These are phyloP conservation scores for Leuctra nigra DNA, from an alignment of 2,888 invertebrate genomes.

Conservation along the genomic window DNA sequence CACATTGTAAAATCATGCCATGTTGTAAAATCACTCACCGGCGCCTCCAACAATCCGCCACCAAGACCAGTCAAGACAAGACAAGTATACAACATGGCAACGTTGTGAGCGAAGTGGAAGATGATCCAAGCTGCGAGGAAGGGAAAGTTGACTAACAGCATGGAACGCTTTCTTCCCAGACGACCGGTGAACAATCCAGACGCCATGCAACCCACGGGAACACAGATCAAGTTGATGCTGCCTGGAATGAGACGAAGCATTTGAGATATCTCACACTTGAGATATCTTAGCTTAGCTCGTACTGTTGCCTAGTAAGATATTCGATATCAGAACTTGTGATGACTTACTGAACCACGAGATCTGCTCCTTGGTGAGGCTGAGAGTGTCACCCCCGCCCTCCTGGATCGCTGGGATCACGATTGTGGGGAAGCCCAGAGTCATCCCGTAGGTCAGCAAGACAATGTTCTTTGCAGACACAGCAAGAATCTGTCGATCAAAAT, in stretches of 20 bases:
- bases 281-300: no score
- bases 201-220: slow-evolving; percentile 69
- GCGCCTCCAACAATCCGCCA: slow-evolving; percentile 74
- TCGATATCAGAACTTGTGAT: no score
- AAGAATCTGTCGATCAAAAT: no score
- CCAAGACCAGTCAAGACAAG: slow-evolving; percentile 65
- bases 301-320: no score
- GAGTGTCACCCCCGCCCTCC: slow-evolving; percentile 41
- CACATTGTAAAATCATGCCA: no score
- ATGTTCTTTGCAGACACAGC: slow-evolving; percentile 79
- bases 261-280: no score
- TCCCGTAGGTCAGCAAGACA: slow-evolving; percentile 58
- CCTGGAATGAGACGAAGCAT: no score
- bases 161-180: slow-evolving; percentile 63
- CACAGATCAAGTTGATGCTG: slow-evolving; percentile 60
- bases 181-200: slow-evolving; percentile 66
- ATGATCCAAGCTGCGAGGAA: slow-evolving; percentile 69
- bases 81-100: slow-evolving; percentile 60
- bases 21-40: slow-evolving; percentile 61
- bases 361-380: slow-evolving; percentile 48
- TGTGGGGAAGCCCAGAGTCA: slow-evolving; percentile 74
- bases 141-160: slow-evolving; percentile 69
- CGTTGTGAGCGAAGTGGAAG: slow-evolving; percentile 56
- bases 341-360: slow-evolving; percentile 69
- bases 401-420: slow-evolving; percentile 70